Evolutionary conservation across 2,888 invertebrate species (phyloP).

Genomic region (Sturmia bella): DNA sequence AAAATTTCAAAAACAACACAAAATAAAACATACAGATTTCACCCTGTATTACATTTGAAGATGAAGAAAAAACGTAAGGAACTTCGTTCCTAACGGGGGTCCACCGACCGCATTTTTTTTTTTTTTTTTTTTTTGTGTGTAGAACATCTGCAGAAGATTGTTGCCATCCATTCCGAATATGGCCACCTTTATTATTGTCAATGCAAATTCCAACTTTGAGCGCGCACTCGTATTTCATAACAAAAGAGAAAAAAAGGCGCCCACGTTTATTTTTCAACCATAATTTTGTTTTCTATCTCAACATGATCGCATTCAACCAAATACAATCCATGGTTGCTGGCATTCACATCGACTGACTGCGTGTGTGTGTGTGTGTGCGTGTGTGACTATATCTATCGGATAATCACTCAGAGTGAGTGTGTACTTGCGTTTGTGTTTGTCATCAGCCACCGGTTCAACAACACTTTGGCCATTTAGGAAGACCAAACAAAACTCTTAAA

Average conservation of each 20-base stretch:
- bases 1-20: no score
- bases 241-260: constrained; percentile 52
- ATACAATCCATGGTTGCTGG: constrained; percentile 48
- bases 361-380: not conserved
- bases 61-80: no score
- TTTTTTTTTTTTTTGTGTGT: no score
- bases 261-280: constrained; percentile 63
- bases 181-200: constrained; percentile 55
- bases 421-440: not conserved
- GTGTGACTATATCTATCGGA: not conserved
- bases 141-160: no score
- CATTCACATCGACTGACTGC: constrained; percentile 1
- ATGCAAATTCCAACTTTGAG: constrained; percentile 29
- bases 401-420: not conserved
- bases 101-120: no score
- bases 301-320: constrained; percentile 61
- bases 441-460: constrained; percentile 66
- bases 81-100: no score
- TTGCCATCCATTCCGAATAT: not conserved
- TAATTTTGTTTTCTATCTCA: constrained; percentile 63
- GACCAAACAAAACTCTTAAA: constrained; percentile 56
- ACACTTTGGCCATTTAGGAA: constrained; percentile 64
- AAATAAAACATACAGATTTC: no score
- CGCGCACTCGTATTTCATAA: constrained; percentile 41
- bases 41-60: no score